phyloP scores from a whole-genome alignment of 2,797 vertebrate species.

The Bovichtus diacanthus region DNA sequence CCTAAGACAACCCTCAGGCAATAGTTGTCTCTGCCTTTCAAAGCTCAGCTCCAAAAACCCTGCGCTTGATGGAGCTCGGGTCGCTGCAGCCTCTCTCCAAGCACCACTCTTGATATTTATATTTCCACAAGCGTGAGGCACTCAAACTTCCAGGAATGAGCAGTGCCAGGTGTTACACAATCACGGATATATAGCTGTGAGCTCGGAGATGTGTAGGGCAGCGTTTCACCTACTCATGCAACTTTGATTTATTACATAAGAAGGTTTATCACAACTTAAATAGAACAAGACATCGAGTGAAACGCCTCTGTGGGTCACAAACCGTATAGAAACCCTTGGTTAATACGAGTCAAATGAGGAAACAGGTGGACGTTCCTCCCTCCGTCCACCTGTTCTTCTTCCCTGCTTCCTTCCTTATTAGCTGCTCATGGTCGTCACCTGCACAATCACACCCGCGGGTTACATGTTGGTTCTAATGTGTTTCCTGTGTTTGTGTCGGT shows the following conservation, averaged over 20 bases:
- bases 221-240: constrained; percentile 57
- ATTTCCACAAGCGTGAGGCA: constrained; percentile 72
- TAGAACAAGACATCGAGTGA: constrained; percentile 62
- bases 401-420: background rate
- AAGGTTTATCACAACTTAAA: constrained; percentile 63
- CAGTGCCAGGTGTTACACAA: constrained; percentile 77
- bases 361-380: background rate
- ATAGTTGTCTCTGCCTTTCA: constrained; percentile 72
- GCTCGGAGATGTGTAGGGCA: constrained; percentile 54
- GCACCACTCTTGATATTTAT: constrained; percentile 80
- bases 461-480: background rate
- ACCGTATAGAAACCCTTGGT: constrained; percentile 39
- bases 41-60: constrained; percentile 57
- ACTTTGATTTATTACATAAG: constrained; percentile 74
- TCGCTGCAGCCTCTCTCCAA: constrained; percentile 69
- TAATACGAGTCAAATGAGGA: constrained; percentile 46
- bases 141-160: constrained; percentile 70
- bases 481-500: background rate
- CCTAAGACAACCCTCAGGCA: constrained; percentile 70
- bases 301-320: constrained; percentile 61
- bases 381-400: background rate
- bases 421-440: background rate
- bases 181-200: constrained; percentile 50
- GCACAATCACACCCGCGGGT: background rate
- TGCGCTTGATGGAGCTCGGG: constrained; percentile 57